Percentiles rank a stretch among this genome's conserved stretches.
Conservation (phyloP, 2,797 vertebrate species). For the Sardinella longiceps region DNA sequence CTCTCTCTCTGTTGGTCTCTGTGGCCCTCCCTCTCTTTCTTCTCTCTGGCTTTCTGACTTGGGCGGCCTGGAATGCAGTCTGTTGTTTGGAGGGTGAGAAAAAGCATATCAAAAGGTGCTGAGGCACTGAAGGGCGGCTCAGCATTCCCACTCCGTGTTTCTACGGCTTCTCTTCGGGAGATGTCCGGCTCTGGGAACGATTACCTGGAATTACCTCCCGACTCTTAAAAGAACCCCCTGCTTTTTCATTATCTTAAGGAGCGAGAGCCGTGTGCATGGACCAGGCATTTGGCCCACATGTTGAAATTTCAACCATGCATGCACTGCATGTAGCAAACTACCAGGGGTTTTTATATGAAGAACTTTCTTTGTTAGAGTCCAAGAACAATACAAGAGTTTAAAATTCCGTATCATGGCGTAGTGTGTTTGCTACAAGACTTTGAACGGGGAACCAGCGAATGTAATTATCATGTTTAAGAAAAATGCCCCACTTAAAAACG, state of each 20-base stretch:
- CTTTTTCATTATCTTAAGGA: not conserved
- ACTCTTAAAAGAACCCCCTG: no score
- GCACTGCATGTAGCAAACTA: not conserved
- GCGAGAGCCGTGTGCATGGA: not conserved
- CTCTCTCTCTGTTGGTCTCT: not conserved
- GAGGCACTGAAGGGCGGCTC: not conserved
- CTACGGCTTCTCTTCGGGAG: not conserved
- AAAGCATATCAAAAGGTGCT: constrained; percentile 21
- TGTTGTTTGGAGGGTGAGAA: constrained; percentile 25
- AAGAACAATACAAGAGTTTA: constrained; percentile 20
- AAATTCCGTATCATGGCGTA: not conserved
- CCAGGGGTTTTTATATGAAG: not conserved
- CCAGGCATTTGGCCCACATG: not conserved
- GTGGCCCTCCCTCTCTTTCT: not conserved
- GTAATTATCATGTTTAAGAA: constrained; percentile 12
- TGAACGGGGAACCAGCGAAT: not conserved
- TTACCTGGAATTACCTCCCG: not conserved
- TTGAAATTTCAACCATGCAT: not conserved
- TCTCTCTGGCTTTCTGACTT: not conserved
- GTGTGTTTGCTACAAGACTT: not conserved
- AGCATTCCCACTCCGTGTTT: not conserved
- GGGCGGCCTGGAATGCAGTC: constrained; percentile 14
- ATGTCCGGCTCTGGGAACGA: not conserved
- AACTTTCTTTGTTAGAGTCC: not conserved
- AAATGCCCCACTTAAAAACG: not conserved